Percentiles rank a stretch among this genome's conserved stretches.
Evolutionary conservation across 2,888 invertebrate genomes (phyloP).

Genomic region (Cephus spinipes): DNA sequence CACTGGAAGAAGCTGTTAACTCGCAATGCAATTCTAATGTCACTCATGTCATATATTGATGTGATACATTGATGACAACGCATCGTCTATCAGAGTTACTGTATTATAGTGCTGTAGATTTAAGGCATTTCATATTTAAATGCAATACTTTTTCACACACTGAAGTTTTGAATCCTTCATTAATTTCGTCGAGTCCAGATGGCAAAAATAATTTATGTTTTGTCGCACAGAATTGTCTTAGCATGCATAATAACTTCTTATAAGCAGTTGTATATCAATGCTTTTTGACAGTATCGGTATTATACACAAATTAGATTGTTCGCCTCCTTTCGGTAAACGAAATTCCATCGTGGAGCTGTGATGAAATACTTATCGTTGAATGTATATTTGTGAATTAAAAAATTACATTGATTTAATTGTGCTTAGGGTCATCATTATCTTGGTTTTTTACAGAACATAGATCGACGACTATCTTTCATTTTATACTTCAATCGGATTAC

Average conservation of each 20-base stretch:
- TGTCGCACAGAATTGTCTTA: background rate
- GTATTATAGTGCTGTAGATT: conserved; percentile 39
- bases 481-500: background rate
- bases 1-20: conserved; percentile 76
- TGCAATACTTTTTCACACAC: conserved; percentile 17
- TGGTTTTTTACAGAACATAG: background rate
- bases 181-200: background rate
- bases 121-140: conserved; percentile 40
- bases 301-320: background rate
- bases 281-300: background rate
- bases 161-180: conserved; percentile 9
- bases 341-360: background rate
- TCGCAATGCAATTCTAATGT: conserved; percentile 71
- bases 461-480: background rate
- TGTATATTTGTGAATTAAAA: background rate
- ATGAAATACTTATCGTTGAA: background rate
- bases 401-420: background rate
- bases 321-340: background rate
- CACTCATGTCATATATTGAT: conserved; percentile 71
- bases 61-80: conserved; percentile 3
- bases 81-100: conserved; percentile 28
- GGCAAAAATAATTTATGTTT: background rate
- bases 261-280: background rate
- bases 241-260: background rate
- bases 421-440: background rate